Conservation (phyloP, 1,140 invertebrate genomes). For the Drosophila lini region DNA sequence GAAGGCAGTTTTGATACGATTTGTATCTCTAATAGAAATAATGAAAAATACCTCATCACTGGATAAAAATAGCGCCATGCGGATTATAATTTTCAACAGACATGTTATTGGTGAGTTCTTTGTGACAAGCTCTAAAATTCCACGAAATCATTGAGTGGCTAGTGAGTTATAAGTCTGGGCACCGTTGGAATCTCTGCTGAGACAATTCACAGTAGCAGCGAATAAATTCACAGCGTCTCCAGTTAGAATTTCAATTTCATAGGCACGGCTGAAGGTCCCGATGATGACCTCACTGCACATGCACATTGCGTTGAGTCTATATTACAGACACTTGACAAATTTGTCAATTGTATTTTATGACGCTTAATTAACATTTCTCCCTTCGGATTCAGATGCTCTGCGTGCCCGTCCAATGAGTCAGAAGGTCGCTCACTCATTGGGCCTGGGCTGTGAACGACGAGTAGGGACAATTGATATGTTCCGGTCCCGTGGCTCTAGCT, state of each 20-base stretch:
- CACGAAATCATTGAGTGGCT: slow-evolving; percentile 23
- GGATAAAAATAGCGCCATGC: slow-evolving; percentile 8
- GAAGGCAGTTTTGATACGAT: neutral
- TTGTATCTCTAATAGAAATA: neutral
- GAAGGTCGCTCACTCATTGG: slow-evolving; percentile 57
- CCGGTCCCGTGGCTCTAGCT: slow-evolving; percentile 56
- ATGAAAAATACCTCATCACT: slow-evolving; percentile 3
- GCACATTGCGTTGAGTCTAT: slow-evolving; percentile 11
- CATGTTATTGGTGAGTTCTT: neutral
- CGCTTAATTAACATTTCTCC: slow-evolving; percentile 59
- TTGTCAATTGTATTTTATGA: slow-evolving; percentile 63
- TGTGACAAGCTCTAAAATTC: slow-evolving; percentile 26
- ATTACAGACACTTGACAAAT: slow-evolving; percentile 29
- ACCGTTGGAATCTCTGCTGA: slow-evolving; percentile 9
- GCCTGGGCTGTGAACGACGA: slow-evolving; percentile 12
- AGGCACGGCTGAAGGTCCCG: slow-evolving; percentile 12
- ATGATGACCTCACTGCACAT: slow-evolving; percentile 35
- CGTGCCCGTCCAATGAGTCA: slow-evolving; percentile 46
- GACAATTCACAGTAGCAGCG: slow-evolving; percentile 37
- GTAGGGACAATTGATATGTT: slow-evolving; percentile 70
- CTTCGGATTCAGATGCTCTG: slow-evolving; percentile 27
- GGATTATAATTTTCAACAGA: slow-evolving; percentile 1
- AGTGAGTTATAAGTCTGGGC: slow-evolving; percentile 17
- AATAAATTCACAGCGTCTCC: slow-evolving; percentile 6
- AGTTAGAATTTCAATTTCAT: slow-evolving; percentile 26